Base-by-base conservation (phyloP, 1,140 invertebrate genomes). In the Temnothorax longispinosus region DNA sequence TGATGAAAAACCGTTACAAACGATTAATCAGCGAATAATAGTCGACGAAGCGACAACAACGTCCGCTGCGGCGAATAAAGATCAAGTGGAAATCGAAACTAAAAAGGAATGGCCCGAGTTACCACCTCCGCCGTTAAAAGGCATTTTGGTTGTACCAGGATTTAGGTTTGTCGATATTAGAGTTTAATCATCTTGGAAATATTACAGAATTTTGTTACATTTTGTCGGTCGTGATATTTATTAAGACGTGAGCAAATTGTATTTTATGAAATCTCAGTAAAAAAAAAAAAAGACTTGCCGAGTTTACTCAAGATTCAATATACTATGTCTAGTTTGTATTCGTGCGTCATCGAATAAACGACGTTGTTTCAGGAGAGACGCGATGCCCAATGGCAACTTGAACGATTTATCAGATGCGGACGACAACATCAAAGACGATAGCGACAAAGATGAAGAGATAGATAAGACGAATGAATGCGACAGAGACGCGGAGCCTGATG, bases 111-210 rank as follows among this genome's bases (percentile, higher is more conserved):
- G 84, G 85, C 88, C 50, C 13, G 89, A 84, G 32, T 72, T 78
- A 54, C 93, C 93, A 1, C 93, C 93, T 10, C 92, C 94, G 0
- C 95, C 96, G 21, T 93, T 94, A 6, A 96, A 95, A 87, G 96
- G 96, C 35, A 96, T 96, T 71, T 92, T 96, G 18, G 93, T 96
- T 47, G 93, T 94, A 32, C 92, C 95, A 64, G 95, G 96, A 56
- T 95, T 95, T 91, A 94, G 95, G 95, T 95, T 92, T 90, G 52
- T 89, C 84, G 27, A 91, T 27, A 62, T 52, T 76, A 84, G 2
- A 84, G 2, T 64, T 56, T 69, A 72, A 56, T 64, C 69, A 58
- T 52, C 27, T 65, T 27, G 50, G 32, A 76, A n/a, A 11, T 56
- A 35, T 54, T 27, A 72, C 15, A 52, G 2, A 56, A 21, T 52